Percentiles rank a stretch among this genome's conserved stretches.
phyloP scores from a whole-genome alignment of 2,113 vertebrate species.

The Cheilinus undulatus region DNA sequence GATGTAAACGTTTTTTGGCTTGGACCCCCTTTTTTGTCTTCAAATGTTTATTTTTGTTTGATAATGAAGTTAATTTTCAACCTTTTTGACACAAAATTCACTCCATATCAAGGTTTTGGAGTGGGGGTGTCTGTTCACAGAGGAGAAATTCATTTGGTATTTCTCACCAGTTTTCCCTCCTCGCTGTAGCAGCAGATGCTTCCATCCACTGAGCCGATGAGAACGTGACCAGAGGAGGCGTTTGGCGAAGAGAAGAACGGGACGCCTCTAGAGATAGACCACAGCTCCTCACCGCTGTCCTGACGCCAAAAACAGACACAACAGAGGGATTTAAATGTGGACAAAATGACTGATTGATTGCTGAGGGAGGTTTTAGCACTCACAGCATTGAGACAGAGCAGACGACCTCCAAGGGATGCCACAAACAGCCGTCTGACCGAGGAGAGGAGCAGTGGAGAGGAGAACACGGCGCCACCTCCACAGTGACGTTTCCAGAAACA shows the following conservation, averaged over 20 bases:
- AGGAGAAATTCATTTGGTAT: neutral
- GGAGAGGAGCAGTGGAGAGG: slow-evolving; percentile 88
- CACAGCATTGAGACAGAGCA: slow-evolving; percentile 89
- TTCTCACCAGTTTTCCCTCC: slow-evolving; percentile 88
- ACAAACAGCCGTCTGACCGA: slow-evolving; percentile 85
- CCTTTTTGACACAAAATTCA: too few species aligned
- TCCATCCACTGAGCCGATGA: slow-evolving; percentile 92
- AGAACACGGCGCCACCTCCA: slow-evolving; percentile 90
- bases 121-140: too few species aligned
- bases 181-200: slow-evolving; percentile 87
- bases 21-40: too few species aligned
- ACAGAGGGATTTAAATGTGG: neutral
- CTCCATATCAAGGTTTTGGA: too few species aligned
- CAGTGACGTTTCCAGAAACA: slow-evolving; percentile 90
- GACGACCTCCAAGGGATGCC: slow-evolving; percentile 88
- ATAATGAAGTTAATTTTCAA: too few species aligned
- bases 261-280: slow-evolving; percentile 83
- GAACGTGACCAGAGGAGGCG: slow-evolving; percentile 78
- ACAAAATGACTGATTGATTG: neutral
- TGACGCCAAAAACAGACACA: slow-evolving; percentile 55
- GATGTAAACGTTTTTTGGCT: too few species aligned
- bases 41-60: too few species aligned
- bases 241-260: slow-evolving; percentile 95
- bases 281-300: slow-evolving; percentile 86
- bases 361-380: slow-evolving; percentile 39